Evolutionary conservation across 1,140 invertebrate species (phyloP).

Genomic region (Lepidurus packardi): DNA sequence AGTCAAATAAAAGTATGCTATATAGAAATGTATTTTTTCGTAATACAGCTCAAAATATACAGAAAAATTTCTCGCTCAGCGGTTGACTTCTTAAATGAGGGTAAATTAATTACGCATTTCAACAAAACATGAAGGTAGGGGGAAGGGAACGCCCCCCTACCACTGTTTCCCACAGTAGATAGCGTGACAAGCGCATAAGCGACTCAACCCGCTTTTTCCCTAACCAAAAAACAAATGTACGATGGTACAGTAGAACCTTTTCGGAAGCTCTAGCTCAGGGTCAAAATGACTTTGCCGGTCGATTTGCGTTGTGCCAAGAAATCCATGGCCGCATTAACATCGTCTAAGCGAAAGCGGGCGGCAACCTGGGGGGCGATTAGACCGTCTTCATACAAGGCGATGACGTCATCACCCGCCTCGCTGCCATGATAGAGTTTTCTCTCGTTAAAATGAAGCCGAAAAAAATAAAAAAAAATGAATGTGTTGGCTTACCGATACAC

Average conservation of each 20-base stretch:
- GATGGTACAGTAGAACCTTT: neutral
- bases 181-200: neutral
- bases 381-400: constrained; percentile 49
- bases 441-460: neutral
- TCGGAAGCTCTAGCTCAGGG: constrained; percentile 40
- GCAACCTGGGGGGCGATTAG: constrained; percentile 49
- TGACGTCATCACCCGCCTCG: constrained; percentile 47
- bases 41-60: neutral
- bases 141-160: neutral
- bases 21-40: neutral
- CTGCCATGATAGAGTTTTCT: constrained; percentile 36
- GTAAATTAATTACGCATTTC: neutral
- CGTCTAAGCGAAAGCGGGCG: constrained; percentile 46
- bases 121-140: neutral
- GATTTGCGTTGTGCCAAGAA: constrained; percentile 48
- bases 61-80: neutral
- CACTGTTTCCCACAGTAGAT: neutral
- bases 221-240: neutral
- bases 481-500: constrained; percentile 47
- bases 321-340: constrained; percentile 50
- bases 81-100: neutral
- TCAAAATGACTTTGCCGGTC: constrained; percentile 51
- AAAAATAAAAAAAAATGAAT: neutral
- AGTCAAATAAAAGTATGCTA: too few species aligned
- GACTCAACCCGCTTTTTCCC: neutral